Evolutionary conservation across 1,140 invertebrate genomes (phyloP).

Genomic region (Drosophila neocordata): DNA sequence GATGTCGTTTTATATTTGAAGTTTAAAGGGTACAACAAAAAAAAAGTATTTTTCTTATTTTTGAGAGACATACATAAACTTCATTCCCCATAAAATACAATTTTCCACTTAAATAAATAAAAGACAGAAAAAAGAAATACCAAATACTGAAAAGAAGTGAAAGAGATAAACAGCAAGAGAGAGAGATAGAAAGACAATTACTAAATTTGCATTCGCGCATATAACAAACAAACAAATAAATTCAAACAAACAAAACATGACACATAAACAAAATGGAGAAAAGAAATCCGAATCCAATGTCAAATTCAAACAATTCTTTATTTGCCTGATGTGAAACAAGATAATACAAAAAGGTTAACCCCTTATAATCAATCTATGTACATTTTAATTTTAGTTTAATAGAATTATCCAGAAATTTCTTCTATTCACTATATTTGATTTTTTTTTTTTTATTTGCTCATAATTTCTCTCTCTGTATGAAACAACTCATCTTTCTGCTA

Average conservation of each 20-base stretch:
- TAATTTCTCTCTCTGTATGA: conserved; percentile 48
- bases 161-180: conserved; percentile 19
- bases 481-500: conserved; percentile 46
- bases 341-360: no score
- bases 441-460: not conserved
- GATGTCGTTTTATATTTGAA: not conserved
- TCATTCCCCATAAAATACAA: conserved; percentile 64
- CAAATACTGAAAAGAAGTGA: not conserved
- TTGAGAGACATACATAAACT: conserved; percentile 53
- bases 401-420: not conserved
- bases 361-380: no score
- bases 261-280: conserved; percentile 53
- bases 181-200: conserved; percentile 53
- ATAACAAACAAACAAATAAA: conserved; percentile 78
- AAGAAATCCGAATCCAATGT: conserved; percentile 27
- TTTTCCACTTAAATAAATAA: conserved; percentile 62
- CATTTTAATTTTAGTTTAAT: not conserved
- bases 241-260: conserved; percentile 67
- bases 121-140: conserved; percentile 10
- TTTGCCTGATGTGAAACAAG: no score
- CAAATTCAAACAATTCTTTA: conserved; percentile 48
- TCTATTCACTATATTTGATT: not conserved
- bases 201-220: conserved; percentile 75
- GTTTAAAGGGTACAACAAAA: not conserved
- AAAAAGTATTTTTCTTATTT: conserved; percentile 25